Base-by-base conservation (phyloP, 2,113 vertebrate genomes). In the Anseranas semipalmata region DNA sequence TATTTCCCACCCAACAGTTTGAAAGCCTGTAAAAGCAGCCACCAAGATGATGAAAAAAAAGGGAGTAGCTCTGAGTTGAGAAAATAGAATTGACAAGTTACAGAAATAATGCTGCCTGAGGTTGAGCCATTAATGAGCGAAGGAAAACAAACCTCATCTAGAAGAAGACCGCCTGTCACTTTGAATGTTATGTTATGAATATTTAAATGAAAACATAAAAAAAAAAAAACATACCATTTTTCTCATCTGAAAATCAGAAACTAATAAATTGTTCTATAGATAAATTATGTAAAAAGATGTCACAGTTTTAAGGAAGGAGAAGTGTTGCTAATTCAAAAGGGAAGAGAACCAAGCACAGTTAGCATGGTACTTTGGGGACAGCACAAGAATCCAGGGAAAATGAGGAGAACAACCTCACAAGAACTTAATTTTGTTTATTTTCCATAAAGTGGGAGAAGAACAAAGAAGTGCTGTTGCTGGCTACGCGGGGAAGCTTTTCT, bases 91-190 rank as follows among this genome's bases (percentile, higher is more conserved):
- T 79, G 93, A 94, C 81, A 85, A 89, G 82, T 84, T 88, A 90
- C 43, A 88, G 90, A 92, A 94, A 83, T 88, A 95, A 48, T 50
- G 68, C 55, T 83, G 92, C 85, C 95, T 63, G 83, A 92, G 92
- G 72, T 71, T 88, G 88, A 77, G 85, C 72, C 78, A 75, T 83
- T 94, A 95, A 90, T 84, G 78, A 96, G 82, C 74, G 81, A 77
- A 90, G 84, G 92, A 86, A 94, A 85, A 84, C 59, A 95, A 94
- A 93, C 55, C 68, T 90, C 50, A 83, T 90, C 48, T 30, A 86
- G 60, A 76, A 95, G 62, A 66, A 13, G 84, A 76, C 89, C 2
- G 4, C 73, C 86, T 89, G 90, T 93, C 83, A 87, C 79, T 93
- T 95, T 89, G 83, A 82, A 82, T 81, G 82, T 45, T 90, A 73